Percentiles rank a stretch among this genome's conserved stretches.
phyloP scores from a whole-genome alignment of 2,888 invertebrate species.

The Antitype chi region DNA sequence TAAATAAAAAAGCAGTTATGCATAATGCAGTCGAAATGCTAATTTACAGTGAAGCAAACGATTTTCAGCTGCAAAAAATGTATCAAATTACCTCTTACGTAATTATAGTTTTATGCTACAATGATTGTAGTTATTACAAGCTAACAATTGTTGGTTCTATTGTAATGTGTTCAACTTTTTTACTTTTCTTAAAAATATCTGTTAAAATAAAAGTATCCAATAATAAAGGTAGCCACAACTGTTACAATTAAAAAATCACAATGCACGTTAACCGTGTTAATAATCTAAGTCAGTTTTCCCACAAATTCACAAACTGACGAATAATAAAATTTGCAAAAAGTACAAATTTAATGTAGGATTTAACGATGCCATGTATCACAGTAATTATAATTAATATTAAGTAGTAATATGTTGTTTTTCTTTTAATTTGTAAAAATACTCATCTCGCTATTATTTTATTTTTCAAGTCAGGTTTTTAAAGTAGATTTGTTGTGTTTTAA shows the following conservation, averaged over 20 bases:
- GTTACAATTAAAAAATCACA: conserved; percentile 27
- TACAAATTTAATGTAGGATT: conserved; percentile 80
- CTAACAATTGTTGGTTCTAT: background rate
- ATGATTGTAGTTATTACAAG: background rate
- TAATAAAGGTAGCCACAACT: conserved; percentile 10
- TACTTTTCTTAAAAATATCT: conserved; percentile 11
- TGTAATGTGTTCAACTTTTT: conserved; percentile 27
- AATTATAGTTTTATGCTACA: conserved; percentile 17
- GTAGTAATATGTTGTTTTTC: conserved; percentile 52
- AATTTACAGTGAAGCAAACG: background rate
- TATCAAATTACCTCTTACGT: conserved; percentile 41
- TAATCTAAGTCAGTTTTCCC: conserved; percentile 59
- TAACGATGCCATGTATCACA: conserved; percentile 83
- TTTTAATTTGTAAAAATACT: conserved; percentile 64
- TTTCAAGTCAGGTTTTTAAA: conserved; percentile 29
- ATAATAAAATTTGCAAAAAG: conserved; percentile 70
- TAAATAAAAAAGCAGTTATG: background rate
- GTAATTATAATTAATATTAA: conserved; percentile 61
- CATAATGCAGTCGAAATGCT: background rate
- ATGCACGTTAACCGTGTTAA: conserved; percentile 49
- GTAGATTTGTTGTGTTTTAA: conserved; percentile 14
- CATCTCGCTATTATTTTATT: conserved; percentile 41
- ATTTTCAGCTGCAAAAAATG: conserved; percentile 1
- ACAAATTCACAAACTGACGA: conserved; percentile 61
- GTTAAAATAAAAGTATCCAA: conserved; percentile 1